Evolutionary conservation across 2,113 vertebrate species (phyloP), one percentile per base, ranked within the genome.

Genomic region (Indicator indicator): DNA sequence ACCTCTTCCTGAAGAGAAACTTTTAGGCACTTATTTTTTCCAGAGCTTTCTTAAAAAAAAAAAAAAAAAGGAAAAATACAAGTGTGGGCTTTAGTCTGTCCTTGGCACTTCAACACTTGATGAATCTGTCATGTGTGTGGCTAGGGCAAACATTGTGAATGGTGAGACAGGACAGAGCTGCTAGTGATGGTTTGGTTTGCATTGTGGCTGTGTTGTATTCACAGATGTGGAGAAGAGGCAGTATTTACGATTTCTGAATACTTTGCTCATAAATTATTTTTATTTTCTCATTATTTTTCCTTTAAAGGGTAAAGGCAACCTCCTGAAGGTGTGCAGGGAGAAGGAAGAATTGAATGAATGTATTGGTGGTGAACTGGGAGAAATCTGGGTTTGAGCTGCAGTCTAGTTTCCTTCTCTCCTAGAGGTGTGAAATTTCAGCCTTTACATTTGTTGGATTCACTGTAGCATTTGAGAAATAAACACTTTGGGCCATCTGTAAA

Each of bases 391-490:
- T 73, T 28, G 40, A 40, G 46, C 28, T 70, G 84, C 69, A 48
- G 26, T 56, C 38, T 54, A 18, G 56, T 36, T 26, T 21, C 30
- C 27, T 59, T 30, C 54, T 44, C 48, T 82, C 38, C 68, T 70
- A 74, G 90, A 90, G 83, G 72, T 89, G 85, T 90, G 94, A 88
- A 90, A 90, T 93, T 92, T 92, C 79, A 74, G 62, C 32, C 73
- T 90, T 78, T 44, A 55, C 30, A 4, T 84, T 46, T 65, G 32
- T 87, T 55, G 67, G 56, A 30, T 30, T 64, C 19, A 5, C 40
- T 64, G 38, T 24, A 55, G 52, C 46, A 1, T 30, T 76, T 46
- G 64, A 89, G 75, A 85, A 93, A 85, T 55, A 52, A 81, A 48
- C 60, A 50, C 74, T 91, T 89, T 77, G 64, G 79, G 55, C 78